Percentiles rank a stretch among this genome's conserved stretches.
Conservation (phyloP, 2,797 vertebrate species). For the Varecia variegata region DNA sequence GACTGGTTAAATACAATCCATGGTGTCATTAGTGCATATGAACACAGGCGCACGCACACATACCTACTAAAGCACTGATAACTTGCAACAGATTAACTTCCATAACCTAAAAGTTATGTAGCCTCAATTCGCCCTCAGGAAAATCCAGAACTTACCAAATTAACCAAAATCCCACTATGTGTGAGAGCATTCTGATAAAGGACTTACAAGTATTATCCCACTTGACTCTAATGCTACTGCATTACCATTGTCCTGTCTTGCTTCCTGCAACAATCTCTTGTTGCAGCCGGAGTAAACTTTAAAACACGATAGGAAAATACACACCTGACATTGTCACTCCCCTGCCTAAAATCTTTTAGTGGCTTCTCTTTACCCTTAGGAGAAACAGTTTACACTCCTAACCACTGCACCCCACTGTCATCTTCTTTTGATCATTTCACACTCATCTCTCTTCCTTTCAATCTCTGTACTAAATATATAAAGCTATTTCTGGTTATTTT, state of each 20-base stretch:
- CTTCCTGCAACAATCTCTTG: background rate
- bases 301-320: background rate
- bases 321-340: background rate
- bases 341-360: background rate
- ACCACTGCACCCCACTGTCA: background rate
- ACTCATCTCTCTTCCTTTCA: background rate
- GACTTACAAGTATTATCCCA: background rate
- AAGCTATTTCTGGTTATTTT: background rate
- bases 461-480: background rate
- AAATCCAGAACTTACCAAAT: background rate
- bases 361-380: background rate
- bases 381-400: background rate
- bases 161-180: background rate
- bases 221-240: background rate
- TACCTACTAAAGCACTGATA: background rate
- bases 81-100: background rate
- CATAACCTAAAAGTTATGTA: background rate
- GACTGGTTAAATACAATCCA: background rate
- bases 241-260: background rate
- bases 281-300: background rate
- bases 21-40: background rate
- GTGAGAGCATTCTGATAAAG: background rate
- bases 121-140: background rate
- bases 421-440: background rate
- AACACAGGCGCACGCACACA: background rate